A percentile compares a stretch with the other conserved stretches of the same genome.
Evolutionary conservation across 2,797 vertebrate genomes (phyloP).

Genomic region (Poecilia picta): DNA sequence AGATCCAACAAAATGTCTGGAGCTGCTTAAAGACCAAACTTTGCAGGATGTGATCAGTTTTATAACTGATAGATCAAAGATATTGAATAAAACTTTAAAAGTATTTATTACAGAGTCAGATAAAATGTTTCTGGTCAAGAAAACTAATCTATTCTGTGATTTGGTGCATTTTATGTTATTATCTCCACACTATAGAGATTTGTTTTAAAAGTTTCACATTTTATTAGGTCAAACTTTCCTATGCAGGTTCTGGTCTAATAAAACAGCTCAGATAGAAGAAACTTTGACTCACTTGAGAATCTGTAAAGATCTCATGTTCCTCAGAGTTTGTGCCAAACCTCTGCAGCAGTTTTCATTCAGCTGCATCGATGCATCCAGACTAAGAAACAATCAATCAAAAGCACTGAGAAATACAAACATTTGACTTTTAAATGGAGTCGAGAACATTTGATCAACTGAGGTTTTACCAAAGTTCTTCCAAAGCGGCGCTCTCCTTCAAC

Average conservation of each 20-base stretch:
- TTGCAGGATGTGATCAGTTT: not conserved
- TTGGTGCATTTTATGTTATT: not conserved
- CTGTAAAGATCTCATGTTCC: conserved; percentile 66
- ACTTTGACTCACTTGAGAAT: conserved; percentile 82
- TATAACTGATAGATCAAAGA: not conserved
- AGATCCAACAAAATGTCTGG: not conserved
- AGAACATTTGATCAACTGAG: not conserved
- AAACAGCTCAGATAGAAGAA: not conserved
- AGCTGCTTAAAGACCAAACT: not conserved
- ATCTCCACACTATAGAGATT: not conserved
- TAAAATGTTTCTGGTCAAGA: not conserved
- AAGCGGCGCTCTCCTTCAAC: conserved; percentile 55
- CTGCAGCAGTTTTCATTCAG: conserved; percentile 64
- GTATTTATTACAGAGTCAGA: too few species aligned
- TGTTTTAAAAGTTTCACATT: not conserved
- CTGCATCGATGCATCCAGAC: conserved; percentile 77
- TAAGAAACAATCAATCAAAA: conserved; percentile 45
- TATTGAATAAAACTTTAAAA: not conserved
- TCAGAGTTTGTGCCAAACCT: conserved; percentile 70
- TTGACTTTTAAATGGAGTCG: not conserved
- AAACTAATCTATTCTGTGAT: not conserved
- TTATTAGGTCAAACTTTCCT: not conserved
- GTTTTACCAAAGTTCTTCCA: conserved; percentile 75
- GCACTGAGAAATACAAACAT: not conserved
- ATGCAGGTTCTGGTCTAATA: not conserved